A percentile compares a stretch with the other conserved stretches of the same genome.
These are phyloP conservation scores for Lutjanus argentimaculatus DNA, from an alignment of 2,797 vertebrate genomes.

Conservation along the genomic window DNA sequence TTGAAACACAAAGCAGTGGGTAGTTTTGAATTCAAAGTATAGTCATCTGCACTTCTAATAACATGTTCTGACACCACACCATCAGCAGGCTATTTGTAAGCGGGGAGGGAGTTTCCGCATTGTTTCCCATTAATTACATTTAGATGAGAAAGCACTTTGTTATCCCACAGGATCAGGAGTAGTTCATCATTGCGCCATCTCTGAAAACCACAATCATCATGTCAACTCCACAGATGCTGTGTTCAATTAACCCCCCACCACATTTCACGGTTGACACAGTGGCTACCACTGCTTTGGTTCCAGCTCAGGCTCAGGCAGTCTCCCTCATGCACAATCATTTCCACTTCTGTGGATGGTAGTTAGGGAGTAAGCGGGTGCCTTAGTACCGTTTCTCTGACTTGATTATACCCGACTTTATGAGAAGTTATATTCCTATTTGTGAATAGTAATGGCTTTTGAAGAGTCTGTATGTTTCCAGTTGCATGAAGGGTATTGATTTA, in stretches of 20 bases:
- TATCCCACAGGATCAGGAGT: constrained; percentile 33
- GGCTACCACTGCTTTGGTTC: constrained; percentile 2
- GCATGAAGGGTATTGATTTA: constrained; percentile 34
- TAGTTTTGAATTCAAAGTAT: neutral
- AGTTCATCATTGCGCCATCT: constrained; percentile 34
- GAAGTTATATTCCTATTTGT: constrained; percentile 7
- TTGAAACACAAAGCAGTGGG: neutral
- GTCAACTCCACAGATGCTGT: constrained; percentile 36
- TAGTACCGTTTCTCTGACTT: neutral
- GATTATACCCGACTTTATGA: constrained; percentile 13
- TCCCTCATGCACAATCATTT: constrained; percentile 23
- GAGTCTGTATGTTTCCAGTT: neutral
- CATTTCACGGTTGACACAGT: constrained; percentile 22
- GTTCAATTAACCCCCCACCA: constrained; percentile 42
- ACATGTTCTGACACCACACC: neutral
- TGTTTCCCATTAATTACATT: constrained; percentile 50
- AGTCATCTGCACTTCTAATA: neutral
- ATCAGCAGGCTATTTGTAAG: constrained; percentile 14
- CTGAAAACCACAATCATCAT: constrained; percentile 45
- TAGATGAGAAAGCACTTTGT: constrained; percentile 42
- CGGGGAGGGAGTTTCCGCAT: constrained; percentile 2
- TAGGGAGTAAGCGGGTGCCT: neutral
- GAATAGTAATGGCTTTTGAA: constrained; percentile 21
- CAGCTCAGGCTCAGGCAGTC: constrained; percentile 11
- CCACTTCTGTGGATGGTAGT: neutral